phyloP scores from a whole-genome alignment of 2,888 invertebrate species.

The Conomelus anceps region DNA sequence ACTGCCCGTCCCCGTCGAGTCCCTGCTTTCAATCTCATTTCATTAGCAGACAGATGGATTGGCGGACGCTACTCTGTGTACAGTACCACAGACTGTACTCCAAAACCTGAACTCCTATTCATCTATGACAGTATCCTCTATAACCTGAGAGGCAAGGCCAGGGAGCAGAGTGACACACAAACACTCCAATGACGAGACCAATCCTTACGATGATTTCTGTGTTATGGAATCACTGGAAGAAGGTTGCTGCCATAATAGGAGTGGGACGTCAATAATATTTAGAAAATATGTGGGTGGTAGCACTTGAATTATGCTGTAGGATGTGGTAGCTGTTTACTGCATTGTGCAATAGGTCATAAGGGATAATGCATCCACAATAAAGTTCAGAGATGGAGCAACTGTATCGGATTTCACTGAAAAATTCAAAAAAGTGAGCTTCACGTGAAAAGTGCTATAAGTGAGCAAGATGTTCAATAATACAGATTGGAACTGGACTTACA shows the following conservation, averaged over 20 bases:
- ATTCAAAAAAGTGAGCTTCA: background rate
- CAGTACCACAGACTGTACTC: too few relatives aligned
- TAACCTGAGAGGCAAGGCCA: too few relatives aligned
- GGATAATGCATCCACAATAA: background rate
- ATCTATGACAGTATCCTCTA: too few relatives aligned
- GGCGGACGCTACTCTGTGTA: background rate
- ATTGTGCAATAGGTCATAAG: background rate
- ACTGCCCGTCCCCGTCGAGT: background rate
- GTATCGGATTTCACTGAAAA: background rate
- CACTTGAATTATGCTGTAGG: background rate
- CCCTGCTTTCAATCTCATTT: background rate
- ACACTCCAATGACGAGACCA: background rate
- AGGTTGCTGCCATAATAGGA: background rate
- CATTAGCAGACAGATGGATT: background rate
- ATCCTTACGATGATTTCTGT: background rate
- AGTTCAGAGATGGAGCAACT: background rate
- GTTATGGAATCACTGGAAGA: background rate
- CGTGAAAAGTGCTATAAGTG: too few relatives aligned
- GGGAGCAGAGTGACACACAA: background rate
- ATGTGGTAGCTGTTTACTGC: background rate
- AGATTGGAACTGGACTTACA: too few relatives aligned
- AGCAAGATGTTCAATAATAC: background rate
- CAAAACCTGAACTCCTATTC: too few relatives aligned
- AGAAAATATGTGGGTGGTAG: background rate
- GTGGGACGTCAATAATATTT: background rate